Percentiles rank a stretch among this genome's conserved stretches.
Evolutionary conservation across 2,888 invertebrate genomes (phyloP).

Genomic region (Ophion ventricosus): DNA sequence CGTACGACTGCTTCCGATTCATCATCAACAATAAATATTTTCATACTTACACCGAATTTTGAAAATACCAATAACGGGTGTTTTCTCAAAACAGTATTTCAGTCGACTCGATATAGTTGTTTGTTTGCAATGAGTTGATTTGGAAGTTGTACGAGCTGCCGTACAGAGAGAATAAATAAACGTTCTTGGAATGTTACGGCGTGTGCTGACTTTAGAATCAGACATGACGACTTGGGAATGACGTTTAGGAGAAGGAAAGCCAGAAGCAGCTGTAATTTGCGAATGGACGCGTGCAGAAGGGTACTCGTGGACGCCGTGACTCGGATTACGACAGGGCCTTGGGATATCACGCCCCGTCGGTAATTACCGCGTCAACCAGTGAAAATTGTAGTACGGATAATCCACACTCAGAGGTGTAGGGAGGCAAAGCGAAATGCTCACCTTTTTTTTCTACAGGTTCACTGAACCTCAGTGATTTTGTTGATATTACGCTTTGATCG

Average conservation of each 20-base stretch:
- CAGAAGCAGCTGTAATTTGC: constrained; percentile 5
- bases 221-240: not conserved
- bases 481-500: constrained; percentile 9
- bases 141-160: not conserved
- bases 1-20: not conserved
- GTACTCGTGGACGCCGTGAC: constrained; percentile 25
- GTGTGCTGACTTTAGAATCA: not conserved
- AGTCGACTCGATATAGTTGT: not conserved
- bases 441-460: not conserved
- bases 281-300: not conserved
- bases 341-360: constrained; percentile 41
- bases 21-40: not conserved
- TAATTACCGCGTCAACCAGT: constrained; percentile 49
- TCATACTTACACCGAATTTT: not conserved
- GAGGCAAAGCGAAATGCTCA: not conserved
- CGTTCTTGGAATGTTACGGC: not conserved
- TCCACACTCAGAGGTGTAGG: constrained; percentile 39
- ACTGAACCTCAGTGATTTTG: not conserved
- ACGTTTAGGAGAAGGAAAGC: not conserved
- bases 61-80: not conserved
- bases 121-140: constrained; percentile 2
- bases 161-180: not conserved
- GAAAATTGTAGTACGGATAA: constrained; percentile 44
- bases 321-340: constrained; percentile 1
- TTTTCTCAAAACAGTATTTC: not conserved